A percentile compares a stretch with the other conserved stretches of the same genome.
phyloP scores from a whole-genome alignment of 2,888 invertebrate species.

The Steinernema hermaphroditum region DNA sequence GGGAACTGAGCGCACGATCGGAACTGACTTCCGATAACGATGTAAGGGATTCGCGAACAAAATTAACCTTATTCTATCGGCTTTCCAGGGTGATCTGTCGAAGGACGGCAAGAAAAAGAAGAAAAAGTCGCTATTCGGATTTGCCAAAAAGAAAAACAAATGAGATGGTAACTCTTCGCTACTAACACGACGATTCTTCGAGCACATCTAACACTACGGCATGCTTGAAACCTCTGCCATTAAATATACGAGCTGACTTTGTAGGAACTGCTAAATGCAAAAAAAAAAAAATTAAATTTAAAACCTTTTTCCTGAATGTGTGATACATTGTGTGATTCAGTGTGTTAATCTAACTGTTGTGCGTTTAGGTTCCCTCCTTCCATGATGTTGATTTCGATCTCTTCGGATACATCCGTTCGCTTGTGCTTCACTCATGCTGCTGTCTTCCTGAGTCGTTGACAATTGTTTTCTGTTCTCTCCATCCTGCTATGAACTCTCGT shows the following conservation, averaged over 20 bases:
- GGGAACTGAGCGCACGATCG: slow-evolving; percentile 13
- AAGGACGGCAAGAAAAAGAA: slow-evolving; percentile 29
- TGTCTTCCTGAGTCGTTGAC: background rate
- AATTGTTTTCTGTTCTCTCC: background rate
- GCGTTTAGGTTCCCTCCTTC: background rate
- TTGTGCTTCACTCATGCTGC: slow-evolving; percentile 18
- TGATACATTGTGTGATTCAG: too few species aligned
- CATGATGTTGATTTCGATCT: slow-evolving; percentile 11
- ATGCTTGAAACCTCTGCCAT: too few species aligned
- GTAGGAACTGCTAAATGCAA: too few species aligned
- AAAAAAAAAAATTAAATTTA: too few species aligned
- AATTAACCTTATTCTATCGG: background rate
- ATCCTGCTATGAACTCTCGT: background rate
- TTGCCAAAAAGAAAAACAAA: slow-evolving; percentile 29
- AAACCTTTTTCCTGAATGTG: too few species aligned
- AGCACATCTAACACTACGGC: too few species aligned
- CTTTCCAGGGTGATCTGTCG: background rate
- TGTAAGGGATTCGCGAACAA: background rate
- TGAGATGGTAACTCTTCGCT: background rate
- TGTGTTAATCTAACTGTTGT: too few species aligned
- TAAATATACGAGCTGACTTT: too few species aligned
- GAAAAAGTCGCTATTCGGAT: slow-evolving; percentile 9
- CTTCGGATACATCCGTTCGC: background rate
- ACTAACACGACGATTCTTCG: too few species aligned
- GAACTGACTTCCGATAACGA: slow-evolving; percentile 7